Evolutionary conservation across 2,113 vertebrate species (phyloP).

Genomic region (Rhagologus leucostigma): DNA sequence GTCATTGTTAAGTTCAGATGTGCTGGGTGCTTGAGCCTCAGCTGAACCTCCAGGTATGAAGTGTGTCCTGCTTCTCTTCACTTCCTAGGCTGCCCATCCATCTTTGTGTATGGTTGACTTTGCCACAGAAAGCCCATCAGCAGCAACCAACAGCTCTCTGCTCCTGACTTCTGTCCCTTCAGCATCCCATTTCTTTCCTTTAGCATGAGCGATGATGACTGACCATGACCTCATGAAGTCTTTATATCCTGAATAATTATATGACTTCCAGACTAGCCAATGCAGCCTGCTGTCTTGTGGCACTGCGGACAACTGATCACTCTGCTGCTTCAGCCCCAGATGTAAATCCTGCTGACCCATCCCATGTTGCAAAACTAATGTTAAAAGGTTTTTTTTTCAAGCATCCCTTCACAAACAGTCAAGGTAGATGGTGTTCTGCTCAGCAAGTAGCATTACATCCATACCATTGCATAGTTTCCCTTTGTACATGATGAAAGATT

Average conservation of each 20-base stretch:
- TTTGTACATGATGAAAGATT: not conserved
- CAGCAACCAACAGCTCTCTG: not conserved
- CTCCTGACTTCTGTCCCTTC: not conserved
- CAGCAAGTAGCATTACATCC: not conserved
- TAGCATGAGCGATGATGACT: not conserved
- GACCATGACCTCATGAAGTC: not conserved
- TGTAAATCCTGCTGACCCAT: constrained; percentile 23
- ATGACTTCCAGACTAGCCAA: not conserved
- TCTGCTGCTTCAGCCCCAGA: not conserved
- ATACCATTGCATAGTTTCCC: not conserved
- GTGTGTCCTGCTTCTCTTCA: not conserved
- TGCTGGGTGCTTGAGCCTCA: not conserved
- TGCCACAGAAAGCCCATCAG: not conserved
- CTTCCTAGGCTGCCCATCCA: not conserved
- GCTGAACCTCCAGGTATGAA: not conserved
- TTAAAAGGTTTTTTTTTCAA: constrained; percentile 40
- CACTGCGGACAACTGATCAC: not conserved
- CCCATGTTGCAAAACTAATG: not conserved
- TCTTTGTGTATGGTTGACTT: not conserved
- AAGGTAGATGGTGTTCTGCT: not conserved
- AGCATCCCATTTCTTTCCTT: not conserved
- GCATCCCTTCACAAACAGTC: not conserved
- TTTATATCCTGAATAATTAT: not conserved
- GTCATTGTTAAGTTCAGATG: not conserved
- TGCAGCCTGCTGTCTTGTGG: not conserved